phyloP scores from a whole-genome alignment of 2,888 invertebrate species.

The Megaustenia siamemsis region DNA sequence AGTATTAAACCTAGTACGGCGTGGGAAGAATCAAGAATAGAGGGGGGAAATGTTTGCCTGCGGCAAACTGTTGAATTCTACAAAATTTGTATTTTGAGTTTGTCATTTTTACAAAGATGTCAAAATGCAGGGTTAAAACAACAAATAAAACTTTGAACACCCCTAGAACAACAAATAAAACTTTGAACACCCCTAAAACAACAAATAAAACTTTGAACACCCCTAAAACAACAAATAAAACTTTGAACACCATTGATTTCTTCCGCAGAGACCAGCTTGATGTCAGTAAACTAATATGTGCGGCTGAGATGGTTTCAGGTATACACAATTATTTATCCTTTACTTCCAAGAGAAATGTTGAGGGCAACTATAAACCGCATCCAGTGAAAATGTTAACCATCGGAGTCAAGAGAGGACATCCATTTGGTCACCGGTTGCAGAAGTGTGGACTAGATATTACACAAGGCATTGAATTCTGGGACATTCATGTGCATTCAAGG shows the following conservation, averaged over 20 bases:
- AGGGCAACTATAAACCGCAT: background rate
- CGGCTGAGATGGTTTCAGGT: constrained; percentile 58
- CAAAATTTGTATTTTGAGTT: too few relatives aligned
- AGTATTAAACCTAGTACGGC: too few relatives aligned
- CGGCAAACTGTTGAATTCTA: too few relatives aligned
- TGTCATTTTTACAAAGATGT: too few relatives aligned
- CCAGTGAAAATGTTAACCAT: constrained; percentile 54
- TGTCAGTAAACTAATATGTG: constrained; percentile 56
- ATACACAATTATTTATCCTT: constrained; percentile 57
- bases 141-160: too few relatives aligned
- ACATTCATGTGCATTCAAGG: constrained; percentile 55
- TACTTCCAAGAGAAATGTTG: background rate
- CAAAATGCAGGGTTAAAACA: too few relatives aligned
- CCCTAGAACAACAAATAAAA: too few relatives aligned
- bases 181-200: too few relatives aligned
- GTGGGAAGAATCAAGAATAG: too few relatives aligned
- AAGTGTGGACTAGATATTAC: background rate
- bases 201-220: too few relatives aligned
- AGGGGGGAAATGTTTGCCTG: too few relatives aligned
- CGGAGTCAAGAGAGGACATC: constrained; percentile 55
- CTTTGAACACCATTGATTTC: constrained; percentile 4
- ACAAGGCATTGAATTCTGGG: constrained; percentile 57
- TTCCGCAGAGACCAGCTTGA: constrained; percentile 55
- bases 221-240: too few relatives aligned
- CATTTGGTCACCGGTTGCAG: constrained; percentile 44